Base-by-base conservation (phyloP, 2,888 invertebrate species). In the Epiblema foenella region DNA sequence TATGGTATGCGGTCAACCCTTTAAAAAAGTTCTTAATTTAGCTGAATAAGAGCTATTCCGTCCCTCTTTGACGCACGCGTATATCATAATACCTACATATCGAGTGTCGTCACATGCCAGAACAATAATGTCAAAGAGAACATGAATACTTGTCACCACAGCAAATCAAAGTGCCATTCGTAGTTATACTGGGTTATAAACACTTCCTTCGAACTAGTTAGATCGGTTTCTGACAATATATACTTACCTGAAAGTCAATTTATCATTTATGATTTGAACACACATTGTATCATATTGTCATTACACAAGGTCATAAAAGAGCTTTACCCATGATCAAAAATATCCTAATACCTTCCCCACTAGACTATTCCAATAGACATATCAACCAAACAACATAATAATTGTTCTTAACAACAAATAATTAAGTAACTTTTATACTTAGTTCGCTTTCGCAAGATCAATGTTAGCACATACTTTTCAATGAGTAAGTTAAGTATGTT, bases 101-200 rank as follows among this genome's bases (percentile, higher is more conserved):
- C 24, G 33, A 33, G 9, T 33, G 33, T 8, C 8, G 8, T 8
- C 5, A 33, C 33, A 33, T 33, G 33, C 4, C 24, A 33, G 33
- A 7, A 8, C 0, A 5, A 33, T 8, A 2, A 8, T 7, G 33
- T 7, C 33, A 33, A 33, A 33, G 7, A 33, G 33, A 54, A 15
- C 7, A 15, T 20, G 12, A 54, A 20, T 12, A 20, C 20, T 54
- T 54, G 24, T 12, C 54, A 20, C 24, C 20, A 54, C 24, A 15
- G 54, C 20, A 20, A 54, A 54, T 20, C 12, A 24, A 54, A 54
- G 54, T 54, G 54, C 24, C 20, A 54, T 20, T 54, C 20, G 15
- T 20, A 24, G 24, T 8, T 54, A 54, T 54, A 54, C 54, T 54
- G 54, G 54, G 51, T 11, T 52, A 12, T 20, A 52, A 52, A 20